Evolutionary conservation across 1,140 invertebrate genomes (phyloP), one percentile per base, ranked within the genome.

Genomic region (Subanguina moxae): DNA sequence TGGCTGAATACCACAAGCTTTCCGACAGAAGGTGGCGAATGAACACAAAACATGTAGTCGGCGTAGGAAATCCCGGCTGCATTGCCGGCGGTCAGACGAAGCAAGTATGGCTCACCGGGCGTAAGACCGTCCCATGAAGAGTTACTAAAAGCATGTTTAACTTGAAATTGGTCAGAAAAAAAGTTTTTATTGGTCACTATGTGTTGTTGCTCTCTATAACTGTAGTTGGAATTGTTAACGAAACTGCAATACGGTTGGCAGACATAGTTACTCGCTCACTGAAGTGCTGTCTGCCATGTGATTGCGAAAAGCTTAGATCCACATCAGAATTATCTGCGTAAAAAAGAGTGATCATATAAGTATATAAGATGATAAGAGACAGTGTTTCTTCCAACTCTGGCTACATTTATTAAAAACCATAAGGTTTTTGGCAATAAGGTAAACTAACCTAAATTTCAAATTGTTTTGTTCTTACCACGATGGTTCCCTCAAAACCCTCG

Each of bases 181-280:
- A 38, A 5, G 32, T 38, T 3, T 38, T 38, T 38, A 38, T 38
- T 38, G 11, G 11, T 11, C 32, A 38, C 32, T 11, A 3, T 38
- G 11, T 5, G 32, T 38, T 38, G 3, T 38, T 38, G 32, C 3
- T 38, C 3, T 38, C 32, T 3, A 38, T 11, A 38, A 11, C 32
- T 38, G 32, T 38, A 21, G 58, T 30, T 61, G 58, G 58, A 17
- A 61, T 19, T 3, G 58, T 61, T 21, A 61, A 61, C 15, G 58
- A 61, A 23, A 61, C 58, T 5, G 58, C 58, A 45, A 61, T 7
- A 8, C 42, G 58, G 27, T n/a, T 45, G 7, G n/a, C 42, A 45
- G 19, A 21, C 3, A 30, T 1, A 32, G 38, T 21, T n/a, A 28
- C 3, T 61, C 28, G 17, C 27, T 28, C 58, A n/a, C n/a, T 61